A percentile compares a stretch with the other conserved stretches of the same genome.
Conservation (phyloP, 1,140 invertebrate species). For the Drosophila neocordata region DNA sequence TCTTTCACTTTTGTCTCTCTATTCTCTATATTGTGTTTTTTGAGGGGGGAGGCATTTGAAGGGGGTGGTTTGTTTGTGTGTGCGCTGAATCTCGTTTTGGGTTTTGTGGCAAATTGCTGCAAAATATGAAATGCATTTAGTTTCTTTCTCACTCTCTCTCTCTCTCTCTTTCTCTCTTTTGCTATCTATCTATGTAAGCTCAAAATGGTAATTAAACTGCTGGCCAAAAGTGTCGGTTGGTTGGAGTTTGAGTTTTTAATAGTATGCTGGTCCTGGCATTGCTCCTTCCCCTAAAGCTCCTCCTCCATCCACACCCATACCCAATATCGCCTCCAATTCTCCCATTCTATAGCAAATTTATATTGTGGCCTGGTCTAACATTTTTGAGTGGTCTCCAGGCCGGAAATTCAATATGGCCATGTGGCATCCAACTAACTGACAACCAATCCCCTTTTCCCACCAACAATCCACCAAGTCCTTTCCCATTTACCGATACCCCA, state of each 20-base stretch:
- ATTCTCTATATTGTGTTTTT: not conserved
- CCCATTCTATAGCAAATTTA: constrained; percentile 40
- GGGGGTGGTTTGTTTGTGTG: constrained; percentile 44
- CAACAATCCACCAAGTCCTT: not conserved
- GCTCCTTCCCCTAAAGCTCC: not conserved
- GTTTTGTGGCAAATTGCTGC: constrained; percentile 57
- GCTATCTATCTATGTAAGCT: constrained; percentile 21
- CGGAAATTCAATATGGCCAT: constrained; percentile 18
- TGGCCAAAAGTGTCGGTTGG: constrained; percentile 58
- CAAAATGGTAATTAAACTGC: constrained; percentile 74
- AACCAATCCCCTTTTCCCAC: not conserved
- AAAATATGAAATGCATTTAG: constrained; percentile 63
- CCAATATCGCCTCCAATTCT: not conserved
- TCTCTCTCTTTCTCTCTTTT: constrained; percentile 9
- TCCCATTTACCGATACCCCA: not conserved
- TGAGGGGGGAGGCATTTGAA: constrained; percentile 20
- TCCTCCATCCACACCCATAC: not conserved
- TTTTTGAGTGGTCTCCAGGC: constrained; percentile 39
- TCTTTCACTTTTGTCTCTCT: not conserved
- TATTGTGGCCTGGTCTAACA: constrained; percentile 46
- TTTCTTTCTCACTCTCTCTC: not conserved
- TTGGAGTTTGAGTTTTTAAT: constrained; percentile 20
- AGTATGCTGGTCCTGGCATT: not conserved
- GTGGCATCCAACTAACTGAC: not conserved
- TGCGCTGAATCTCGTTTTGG: constrained; percentile 43